phyloP scores from a whole-genome alignment of 2,888 invertebrate species.

The Ectemnius lituratus region DNA sequence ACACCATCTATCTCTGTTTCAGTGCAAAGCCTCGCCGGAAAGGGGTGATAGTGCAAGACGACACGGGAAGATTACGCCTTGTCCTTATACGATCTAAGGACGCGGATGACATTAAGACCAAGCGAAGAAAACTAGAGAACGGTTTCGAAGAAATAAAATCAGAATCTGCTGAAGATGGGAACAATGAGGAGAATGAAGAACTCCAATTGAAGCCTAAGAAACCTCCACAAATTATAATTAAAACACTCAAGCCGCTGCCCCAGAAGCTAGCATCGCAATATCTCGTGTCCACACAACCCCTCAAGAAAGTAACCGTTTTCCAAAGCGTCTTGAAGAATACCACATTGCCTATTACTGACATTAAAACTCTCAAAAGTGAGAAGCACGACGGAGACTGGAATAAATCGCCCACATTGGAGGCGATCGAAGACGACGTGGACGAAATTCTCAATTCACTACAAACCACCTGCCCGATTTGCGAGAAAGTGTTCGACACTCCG shows the following conservation, averaged over 20 bases:
- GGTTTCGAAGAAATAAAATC: background rate
- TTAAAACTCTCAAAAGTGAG: too few species aligned
- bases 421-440: slow-evolving; percentile 37
- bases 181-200: background rate
- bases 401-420: background rate
- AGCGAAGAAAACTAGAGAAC: background rate
- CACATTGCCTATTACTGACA: too few species aligned
- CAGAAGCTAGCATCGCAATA: background rate
- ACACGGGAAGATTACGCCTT: slow-evolving; percentile 26
- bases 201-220: background rate
- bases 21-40: slow-evolving; percentile 47
- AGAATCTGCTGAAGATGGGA: background rate
- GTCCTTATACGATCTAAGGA: slow-evolving; percentile 20
- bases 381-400: too few species aligned
- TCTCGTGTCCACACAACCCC: background rate
- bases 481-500: slow-evolving; percentile 46
- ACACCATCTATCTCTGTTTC: slow-evolving; percentile 59
- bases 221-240: background rate
- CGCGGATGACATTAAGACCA: background rate
- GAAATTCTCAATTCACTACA: slow-evolving; percentile 38
- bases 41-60: slow-evolving; percentile 29
- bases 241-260: background rate
- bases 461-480: slow-evolving; percentile 59
- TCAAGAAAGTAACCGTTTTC: background rate
- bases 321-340: background rate